These are phyloP conservation scores for Dryas iulia DNA, from an alignment of 1,140 invertebrate species.

Conservation along the genomic window DNA sequence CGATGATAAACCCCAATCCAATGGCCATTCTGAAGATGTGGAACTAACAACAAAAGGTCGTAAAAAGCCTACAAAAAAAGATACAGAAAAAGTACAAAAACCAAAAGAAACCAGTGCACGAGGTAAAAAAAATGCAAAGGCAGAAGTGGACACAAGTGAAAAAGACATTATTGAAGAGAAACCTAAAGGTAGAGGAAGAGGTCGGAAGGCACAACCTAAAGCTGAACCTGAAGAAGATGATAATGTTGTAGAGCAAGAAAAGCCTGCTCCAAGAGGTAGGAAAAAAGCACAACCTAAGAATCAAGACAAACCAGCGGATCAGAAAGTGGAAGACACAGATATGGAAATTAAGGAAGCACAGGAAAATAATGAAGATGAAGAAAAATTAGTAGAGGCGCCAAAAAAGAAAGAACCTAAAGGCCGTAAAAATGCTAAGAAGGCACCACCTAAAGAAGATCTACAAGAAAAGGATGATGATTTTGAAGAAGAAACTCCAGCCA, in stretches of 20 bases:
- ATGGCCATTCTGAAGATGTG: slow-evolving; percentile 51
- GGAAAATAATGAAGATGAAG: slow-evolving; percentile 34
- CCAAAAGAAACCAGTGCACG: slow-evolving; percentile 39
- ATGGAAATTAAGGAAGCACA: slow-evolving; percentile 20
- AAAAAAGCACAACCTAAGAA: slow-evolving; percentile 52
- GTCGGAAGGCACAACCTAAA: slow-evolving; percentile 52
- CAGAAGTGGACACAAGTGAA: slow-evolving; percentile 35
- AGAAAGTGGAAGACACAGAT: slow-evolving; percentile 15
- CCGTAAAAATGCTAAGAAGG: slow-evolving; percentile 59
- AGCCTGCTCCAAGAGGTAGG: slow-evolving; percentile 48
- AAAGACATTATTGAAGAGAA: slow-evolving; percentile 52
- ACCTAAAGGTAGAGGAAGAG: slow-evolving; percentile 55
- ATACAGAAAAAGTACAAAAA: slow-evolving; percentile 41
- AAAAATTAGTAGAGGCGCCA: slow-evolving; percentile 40
- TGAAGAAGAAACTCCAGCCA: slow-evolving; percentile 33
- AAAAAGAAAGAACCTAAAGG: slow-evolving; percentile 43
- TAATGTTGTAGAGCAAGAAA: slow-evolving; percentile 43
- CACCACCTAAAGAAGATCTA: slow-evolving; percentile 45
- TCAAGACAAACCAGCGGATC: slow-evolving; percentile 44
- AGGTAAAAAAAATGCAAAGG: slow-evolving; percentile 52
- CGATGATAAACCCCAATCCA: slow-evolving; percentile 50
- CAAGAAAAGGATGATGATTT: slow-evolving; percentile 46
- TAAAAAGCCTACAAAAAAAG: slow-evolving; percentile 61
- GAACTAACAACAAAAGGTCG: slow-evolving; percentile 43
- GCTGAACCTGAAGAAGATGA: slow-evolving; percentile 46